Conservation (phyloP, 2,797 vertebrate genomes). For the Melanotaenia trifasciata region DNA sequence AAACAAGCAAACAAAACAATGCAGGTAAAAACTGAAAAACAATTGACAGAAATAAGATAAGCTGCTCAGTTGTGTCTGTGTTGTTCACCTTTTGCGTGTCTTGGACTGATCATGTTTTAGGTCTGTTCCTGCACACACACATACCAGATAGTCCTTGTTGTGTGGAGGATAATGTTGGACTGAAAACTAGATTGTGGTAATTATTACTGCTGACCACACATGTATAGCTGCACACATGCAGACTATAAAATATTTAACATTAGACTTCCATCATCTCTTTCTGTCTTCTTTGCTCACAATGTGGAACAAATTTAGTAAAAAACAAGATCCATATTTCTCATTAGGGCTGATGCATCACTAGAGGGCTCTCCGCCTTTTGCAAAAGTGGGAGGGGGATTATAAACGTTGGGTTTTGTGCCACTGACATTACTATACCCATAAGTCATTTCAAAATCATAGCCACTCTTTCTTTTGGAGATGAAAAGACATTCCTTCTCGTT, state of each 20-base stretch:
- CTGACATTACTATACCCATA: conserved; percentile 65
- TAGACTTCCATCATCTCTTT: conserved; percentile 52
- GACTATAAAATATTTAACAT: conserved; percentile 69
- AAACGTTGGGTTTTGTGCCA: conserved; percentile 50
- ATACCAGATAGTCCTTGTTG: conserved; percentile 43
- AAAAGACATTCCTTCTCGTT: conserved; percentile 44
- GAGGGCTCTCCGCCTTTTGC: conserved; percentile 57
- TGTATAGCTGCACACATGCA: conserved; percentile 70
- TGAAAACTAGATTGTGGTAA: conserved; percentile 68
- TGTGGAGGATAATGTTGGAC: conserved; percentile 54
- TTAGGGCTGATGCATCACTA: conserved; percentile 66
- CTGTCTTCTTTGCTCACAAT: conserved; percentile 65
- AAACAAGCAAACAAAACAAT: neutral
- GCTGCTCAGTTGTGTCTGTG: conserved; percentile 6
- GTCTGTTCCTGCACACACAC: conserved; percentile 52
- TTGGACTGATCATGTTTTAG: conserved; percentile 43
- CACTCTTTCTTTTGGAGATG: conserved; percentile 57
- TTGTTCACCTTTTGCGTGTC: conserved; percentile 14
- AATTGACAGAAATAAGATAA: conserved; percentile 1
- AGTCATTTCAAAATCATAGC: conserved; percentile 57
- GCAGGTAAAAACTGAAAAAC: conserved; percentile 12
- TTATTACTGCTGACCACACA: conserved; percentile 76
- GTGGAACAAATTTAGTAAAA: conserved; percentile 76
- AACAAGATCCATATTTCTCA: conserved; percentile 73
- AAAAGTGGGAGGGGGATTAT: conserved; percentile 55